Evolutionary conservation across 2,888 invertebrate genomes (phyloP), one percentile per base, ranked within the genome.

Genomic region (Ormyrus thymus): DNA sequence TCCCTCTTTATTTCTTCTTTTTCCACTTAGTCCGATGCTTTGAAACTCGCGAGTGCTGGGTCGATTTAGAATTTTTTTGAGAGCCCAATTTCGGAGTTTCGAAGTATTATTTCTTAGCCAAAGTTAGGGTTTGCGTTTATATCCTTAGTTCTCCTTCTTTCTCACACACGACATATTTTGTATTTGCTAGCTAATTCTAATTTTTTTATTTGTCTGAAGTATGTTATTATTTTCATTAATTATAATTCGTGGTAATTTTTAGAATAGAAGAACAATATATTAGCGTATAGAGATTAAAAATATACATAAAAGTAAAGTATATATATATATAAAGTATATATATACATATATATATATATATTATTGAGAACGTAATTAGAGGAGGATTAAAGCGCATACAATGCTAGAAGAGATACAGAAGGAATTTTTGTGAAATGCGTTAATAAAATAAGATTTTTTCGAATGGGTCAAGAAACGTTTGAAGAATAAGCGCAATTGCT

Each of bases 231-330:
- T 83, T 85, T 86, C 84, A 80, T 64, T 78, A 75, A 76, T 75
- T 86, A 87, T 86, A 86, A 87, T 88, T 86, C 86, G 86, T 87
- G 88, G 87, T 89, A 88, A 88, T 86, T 87, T 86, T 84, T 88
- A 87, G 86, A 86, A 79, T 89, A 89, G 87, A 86, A 85, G 86
- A 89, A 88, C 87, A 87, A 87, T 89, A 89, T 87, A 87, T 86
- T 88, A 89, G 87, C 85, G 83, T 84, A 86, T 86, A 87, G 87
- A 87, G 85, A 88, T 87, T 86, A 86, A 86, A 76, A 68, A 72
- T 87, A 87, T 88, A 87, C 85, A 88, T 85, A 83, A 85, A 86
- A 87, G 84, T 85, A 85, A 87, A 86, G 83, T 85, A 85, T 77
- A 83, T 81, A 81, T 77, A 81, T 78, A 80, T 78, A 79, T 69